phyloP scores from a whole-genome alignment of 35 echinoderm and acorn worm species.

The Ptychodera flava region DNA sequence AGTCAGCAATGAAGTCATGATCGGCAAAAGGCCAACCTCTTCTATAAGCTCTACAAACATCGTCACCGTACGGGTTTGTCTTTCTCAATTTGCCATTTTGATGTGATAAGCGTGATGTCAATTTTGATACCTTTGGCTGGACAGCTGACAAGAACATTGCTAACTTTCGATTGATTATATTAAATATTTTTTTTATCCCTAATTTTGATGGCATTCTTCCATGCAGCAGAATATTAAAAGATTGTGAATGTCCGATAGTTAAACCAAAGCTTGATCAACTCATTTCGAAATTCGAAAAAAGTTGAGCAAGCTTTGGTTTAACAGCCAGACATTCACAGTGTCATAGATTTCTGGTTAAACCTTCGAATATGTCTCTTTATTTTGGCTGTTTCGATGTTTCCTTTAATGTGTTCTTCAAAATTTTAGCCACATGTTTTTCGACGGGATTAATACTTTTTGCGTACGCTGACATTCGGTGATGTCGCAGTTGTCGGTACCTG shows the following conservation, averaged over 20 bases:
- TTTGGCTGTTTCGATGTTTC: neutral
- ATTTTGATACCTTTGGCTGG: neutral
- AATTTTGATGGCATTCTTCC: neutral
- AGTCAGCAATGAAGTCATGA: neutral
- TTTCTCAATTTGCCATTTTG: neutral
- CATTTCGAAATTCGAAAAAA: neutral
- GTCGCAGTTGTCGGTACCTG: slow-evolving; percentile 24
- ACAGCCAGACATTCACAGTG: neutral
- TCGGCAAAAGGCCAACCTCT: neutral
- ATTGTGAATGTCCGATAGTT: too few species aligned
- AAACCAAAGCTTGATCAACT: too few species aligned
- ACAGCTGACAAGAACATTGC: neutral
- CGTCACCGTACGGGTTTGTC: neutral
- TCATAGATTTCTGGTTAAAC: neutral
- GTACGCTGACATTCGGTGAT: slow-evolving; percentile 15
- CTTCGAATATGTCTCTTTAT: neutral
- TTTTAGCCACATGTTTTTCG: neutral
- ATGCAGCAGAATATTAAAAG: neutral
- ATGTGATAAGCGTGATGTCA: neutral
- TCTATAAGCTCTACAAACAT: neutral
- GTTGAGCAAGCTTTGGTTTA: neutral
- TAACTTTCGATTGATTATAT: neutral
- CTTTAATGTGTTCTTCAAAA: neutral
- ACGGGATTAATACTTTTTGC: neutral
- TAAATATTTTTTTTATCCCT: neutral